phyloP scores from a whole-genome alignment of 92 coral and sea anemone species.

The Epizoanthus illoricatus region DNA sequence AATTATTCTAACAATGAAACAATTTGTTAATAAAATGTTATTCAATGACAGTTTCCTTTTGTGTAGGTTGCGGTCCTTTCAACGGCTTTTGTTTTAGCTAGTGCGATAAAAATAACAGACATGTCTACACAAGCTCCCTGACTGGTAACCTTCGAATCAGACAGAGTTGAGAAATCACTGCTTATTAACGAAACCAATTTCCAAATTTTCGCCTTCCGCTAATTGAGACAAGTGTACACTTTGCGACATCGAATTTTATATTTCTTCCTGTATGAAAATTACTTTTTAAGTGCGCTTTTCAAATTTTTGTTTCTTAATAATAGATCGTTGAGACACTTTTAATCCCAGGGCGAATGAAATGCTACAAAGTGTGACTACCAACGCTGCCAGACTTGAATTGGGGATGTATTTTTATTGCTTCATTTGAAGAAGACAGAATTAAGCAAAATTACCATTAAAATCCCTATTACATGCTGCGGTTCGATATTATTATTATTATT shows the following conservation, averaged over 20 bases:
- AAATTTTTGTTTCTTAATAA: neutral
- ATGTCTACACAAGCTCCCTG: neutral
- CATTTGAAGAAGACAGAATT: no score
- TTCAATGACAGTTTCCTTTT: neutral
- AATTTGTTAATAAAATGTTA: conserved; percentile 21
- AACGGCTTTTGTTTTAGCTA: neutral
- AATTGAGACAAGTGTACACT: neutral
- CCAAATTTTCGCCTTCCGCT: neutral
- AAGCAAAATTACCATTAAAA: no score
- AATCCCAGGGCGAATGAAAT: no score
- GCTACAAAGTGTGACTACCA: no score
- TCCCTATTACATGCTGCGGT: no score
- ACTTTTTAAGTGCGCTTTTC: neutral
- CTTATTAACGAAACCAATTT: neutral
- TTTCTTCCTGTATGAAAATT: neutral
- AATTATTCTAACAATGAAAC: neutral
- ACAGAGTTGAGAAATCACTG: neutral
- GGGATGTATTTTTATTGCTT: no score
- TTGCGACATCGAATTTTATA: conserved; percentile 10
- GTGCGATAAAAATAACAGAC: neutral
- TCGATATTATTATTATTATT: no score
- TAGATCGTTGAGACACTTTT: no score
- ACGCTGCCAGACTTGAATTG: no score
- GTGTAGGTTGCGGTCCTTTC: neutral
- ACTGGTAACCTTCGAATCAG: neutral